phyloP scores from a whole-genome alignment of 2,113 vertebrate genomes.

The Anhinga rufa region DNA sequence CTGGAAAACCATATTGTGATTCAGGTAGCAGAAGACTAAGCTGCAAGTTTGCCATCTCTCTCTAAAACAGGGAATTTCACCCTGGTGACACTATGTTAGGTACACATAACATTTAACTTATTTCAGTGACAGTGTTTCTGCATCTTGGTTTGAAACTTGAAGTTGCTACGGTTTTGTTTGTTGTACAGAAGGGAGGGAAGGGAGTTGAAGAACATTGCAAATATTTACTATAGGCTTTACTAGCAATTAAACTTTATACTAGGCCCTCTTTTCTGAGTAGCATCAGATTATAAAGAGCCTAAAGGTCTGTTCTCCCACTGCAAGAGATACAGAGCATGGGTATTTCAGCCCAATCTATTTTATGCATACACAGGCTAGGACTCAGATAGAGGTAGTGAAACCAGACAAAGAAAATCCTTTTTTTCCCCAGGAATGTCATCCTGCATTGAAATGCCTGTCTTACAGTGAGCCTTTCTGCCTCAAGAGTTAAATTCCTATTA shows the following conservation, averaged over 20 bases:
- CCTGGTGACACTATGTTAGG: neutral
- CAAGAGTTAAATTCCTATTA: neutral
- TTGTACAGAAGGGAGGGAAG: neutral
- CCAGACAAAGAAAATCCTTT: neutral
- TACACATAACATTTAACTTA: neutral
- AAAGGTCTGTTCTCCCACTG: neutral
- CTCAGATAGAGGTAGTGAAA: neutral
- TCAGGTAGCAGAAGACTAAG: neutral
- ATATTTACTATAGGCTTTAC: conserved; percentile 25
- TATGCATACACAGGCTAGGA: neutral
- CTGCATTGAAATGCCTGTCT: neutral
- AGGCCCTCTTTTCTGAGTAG: neutral
- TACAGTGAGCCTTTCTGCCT: neutral
- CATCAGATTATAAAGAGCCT: neutral
- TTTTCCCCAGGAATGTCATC: neutral
- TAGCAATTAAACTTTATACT: neutral
- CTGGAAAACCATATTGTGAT: neutral
- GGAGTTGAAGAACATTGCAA: neutral
- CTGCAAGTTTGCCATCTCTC: neutral
- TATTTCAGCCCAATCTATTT: neutral
- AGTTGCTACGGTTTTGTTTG: neutral
- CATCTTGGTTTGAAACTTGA: neutral
- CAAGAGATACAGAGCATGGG: neutral
- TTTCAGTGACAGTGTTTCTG: neutral
- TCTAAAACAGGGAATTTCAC: neutral